Percentiles rank a stretch among this genome's conserved stretches.
Conservation (phyloP, 1,140 invertebrate species). For the Drosophila triauraria region DNA sequence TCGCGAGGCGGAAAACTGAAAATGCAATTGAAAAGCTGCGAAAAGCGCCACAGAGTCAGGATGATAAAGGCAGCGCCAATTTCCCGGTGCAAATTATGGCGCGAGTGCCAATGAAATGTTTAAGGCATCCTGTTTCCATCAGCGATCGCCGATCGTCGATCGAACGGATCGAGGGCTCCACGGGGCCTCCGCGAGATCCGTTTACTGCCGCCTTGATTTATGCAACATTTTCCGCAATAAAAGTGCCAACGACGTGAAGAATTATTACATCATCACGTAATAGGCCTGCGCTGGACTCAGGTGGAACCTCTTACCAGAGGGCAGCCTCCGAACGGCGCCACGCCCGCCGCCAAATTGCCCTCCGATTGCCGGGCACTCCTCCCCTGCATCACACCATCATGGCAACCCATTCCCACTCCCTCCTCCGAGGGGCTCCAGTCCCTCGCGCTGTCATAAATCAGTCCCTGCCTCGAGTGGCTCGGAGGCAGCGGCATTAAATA, state of each 20-base stretch:
- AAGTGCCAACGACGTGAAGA: constrained; percentile 76
- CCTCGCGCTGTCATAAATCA: constrained; percentile 74
- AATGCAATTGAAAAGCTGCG: constrained; percentile 24
- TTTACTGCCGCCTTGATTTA: constrained; percentile 80
- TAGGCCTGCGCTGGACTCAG: constrained; percentile 52
- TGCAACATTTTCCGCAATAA: constrained; percentile 81
- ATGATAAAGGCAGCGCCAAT: constrained; percentile 32
- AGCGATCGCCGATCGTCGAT: constrained; percentile 13
- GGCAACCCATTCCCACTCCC: constrained; percentile 3
- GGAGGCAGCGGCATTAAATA: constrained; percentile 64
- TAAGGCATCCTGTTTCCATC: constrained; percentile 67
- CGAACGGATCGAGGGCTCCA: not conserved
- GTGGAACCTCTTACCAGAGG: constrained; percentile 13
- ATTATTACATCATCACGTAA: constrained; percentile 83
- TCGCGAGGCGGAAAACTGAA: constrained; percentile 36
- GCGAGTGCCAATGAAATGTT: constrained; percentile 64
- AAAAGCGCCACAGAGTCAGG: not conserved
- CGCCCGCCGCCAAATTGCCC: constrained; percentile 76
- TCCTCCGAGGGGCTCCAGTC: constrained; percentile 27
- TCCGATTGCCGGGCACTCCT: constrained; percentile 27
- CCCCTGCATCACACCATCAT: not conserved
- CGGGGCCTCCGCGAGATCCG: constrained; percentile 49
- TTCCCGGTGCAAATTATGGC: constrained; percentile 62
- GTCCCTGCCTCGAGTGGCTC: constrained; percentile 55
- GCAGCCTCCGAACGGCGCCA: constrained; percentile 54